Percentiles rank a stretch among this genome's conserved stretches.
phyloP scores from a whole-genome alignment of 2,113 vertebrate genomes.

The Alouatta palliata region DNA sequence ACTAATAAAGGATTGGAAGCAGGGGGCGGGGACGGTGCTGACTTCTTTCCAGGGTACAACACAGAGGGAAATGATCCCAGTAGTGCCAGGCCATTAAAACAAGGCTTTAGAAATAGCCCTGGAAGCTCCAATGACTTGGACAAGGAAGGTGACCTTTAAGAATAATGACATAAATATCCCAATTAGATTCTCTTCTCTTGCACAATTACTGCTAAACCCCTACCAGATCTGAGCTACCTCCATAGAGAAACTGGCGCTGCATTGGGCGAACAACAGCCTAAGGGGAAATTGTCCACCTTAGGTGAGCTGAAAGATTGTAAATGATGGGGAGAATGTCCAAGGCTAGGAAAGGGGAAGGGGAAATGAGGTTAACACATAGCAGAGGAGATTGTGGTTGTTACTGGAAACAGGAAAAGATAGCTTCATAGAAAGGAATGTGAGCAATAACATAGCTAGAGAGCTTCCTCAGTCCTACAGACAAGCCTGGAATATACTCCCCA shows the following conservation, averaged over 20 bases:
- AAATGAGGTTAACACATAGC: background rate
- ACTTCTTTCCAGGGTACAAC: background rate
- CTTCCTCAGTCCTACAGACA: background rate
- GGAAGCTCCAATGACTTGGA: slow-evolving; percentile 1
- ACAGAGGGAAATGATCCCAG: background rate
- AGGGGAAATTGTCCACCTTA: background rate
- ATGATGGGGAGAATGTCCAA: background rate
- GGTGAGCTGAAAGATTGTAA: background rate
- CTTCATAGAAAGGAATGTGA: background rate
- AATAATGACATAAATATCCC: slow-evolving; percentile 30
- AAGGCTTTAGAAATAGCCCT: background rate
- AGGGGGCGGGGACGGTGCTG: background rate
- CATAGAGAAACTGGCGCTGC: background rate
- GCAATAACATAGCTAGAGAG: background rate
- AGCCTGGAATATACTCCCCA: background rate
- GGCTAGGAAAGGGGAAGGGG: background rate
- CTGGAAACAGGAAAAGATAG: background rate
- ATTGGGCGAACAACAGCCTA: background rate
- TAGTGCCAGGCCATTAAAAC: background rate
- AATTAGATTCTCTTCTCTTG: slow-evolving; percentile 30
- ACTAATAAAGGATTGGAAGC: background rate
- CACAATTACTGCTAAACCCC: background rate
- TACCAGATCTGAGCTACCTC: background rate
- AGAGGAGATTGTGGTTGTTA: background rate
- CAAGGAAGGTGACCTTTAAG: slow-evolving; percentile 56